Evolutionary conservation across 2,113 vertebrate species (phyloP).

Genomic region (Candoia aspera): DNA sequence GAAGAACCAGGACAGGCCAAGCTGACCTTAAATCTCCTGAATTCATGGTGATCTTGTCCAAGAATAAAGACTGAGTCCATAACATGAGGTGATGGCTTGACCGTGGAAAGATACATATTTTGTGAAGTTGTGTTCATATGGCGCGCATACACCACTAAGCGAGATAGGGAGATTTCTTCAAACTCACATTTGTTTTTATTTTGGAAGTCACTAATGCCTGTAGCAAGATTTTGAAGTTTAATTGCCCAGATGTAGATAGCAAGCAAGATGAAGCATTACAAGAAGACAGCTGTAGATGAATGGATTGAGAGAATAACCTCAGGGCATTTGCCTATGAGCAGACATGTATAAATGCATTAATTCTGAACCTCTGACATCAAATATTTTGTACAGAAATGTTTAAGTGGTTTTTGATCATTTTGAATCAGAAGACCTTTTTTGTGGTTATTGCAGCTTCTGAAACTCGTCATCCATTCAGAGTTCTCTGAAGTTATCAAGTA

Average conservation of each 20-base stretch:
- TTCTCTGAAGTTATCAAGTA: constrained; percentile 62
- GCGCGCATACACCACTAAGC: constrained; percentile 9
- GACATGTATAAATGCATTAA: constrained; percentile 53
- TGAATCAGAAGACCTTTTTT: constrained; percentile 65
- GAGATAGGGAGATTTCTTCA: not conserved
- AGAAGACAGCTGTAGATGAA: constrained; percentile 47
- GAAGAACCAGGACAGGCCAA: not conserved
- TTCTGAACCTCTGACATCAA: constrained; percentile 66
- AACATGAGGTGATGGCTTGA: not conserved
- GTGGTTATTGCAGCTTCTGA: constrained; percentile 67
- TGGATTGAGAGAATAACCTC: constrained; percentile 53
- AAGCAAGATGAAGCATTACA: constrained; percentile 19
- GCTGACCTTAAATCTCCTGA: not conserved
- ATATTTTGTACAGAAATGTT: constrained; percentile 61
- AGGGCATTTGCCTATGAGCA: constrained; percentile 49
- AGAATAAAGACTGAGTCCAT: constrained; percentile 16
- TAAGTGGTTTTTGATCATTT: constrained; percentile 64
- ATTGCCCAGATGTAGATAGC: constrained; percentile 60
- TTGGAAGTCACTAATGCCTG: constrained; percentile 50
- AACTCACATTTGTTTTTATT: constrained; percentile 54
- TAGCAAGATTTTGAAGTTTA: constrained; percentile 58
- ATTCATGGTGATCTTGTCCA: not conserved
- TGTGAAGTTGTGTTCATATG: constrained; percentile 15
- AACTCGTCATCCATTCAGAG: constrained; percentile 59
- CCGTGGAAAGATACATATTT: not conserved